Base-by-base conservation (phyloP, 2,888 invertebrate genomes). In the Tupiocoris notatus region DNA sequence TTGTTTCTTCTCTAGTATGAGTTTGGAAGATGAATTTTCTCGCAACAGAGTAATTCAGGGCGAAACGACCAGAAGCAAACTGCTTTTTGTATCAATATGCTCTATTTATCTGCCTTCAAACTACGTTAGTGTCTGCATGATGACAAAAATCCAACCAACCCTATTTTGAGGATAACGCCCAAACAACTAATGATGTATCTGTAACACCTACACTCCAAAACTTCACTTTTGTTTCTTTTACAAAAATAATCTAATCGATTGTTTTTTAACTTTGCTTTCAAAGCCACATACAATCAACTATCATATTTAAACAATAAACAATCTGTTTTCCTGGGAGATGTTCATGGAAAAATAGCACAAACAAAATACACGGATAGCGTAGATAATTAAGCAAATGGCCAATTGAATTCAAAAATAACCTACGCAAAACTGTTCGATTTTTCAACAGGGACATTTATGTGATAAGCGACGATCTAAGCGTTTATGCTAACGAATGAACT, bases 161-260 rank as follows among this genome's bases (percentile, higher is more conserved):
- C n/a, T n/a, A 58, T 18, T 62, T 62, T 62, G 3, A 18, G 7
- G 17, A 21, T n/a, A 21, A 20, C 6, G 16, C 62, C 22, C 20
- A 62, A 62, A 62, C 16, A 62, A 62, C 3, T 39, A 39, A 7
- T 39, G 39, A 39, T 39, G 39, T 39, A 39, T 7, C 39, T 12
- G 39, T 39, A 39, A 39, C 39, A 3, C 39, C 12, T 12, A 39
- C 3, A 39, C 3, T 39, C 39, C 39, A 12, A 39, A 39, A 39
- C 12, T 39, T 39, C 39, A 39, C 12, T 39, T 39, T 39, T 39
- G 12, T 17, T 18, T n/a, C 3, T 25, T 16, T 25, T 70, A 70
- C 58, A 70, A 70, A 70, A 70, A 70, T 70, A 70, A 21, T 70
- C 70, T 70, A 25, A 58, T 66, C 24, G 17, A 54, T 21, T 70